These are phyloP conservation scores for Chlorospingus flavigularis DNA, from an alignment of 2,797 vertebrate species.

Conservation along the genomic window DNA sequence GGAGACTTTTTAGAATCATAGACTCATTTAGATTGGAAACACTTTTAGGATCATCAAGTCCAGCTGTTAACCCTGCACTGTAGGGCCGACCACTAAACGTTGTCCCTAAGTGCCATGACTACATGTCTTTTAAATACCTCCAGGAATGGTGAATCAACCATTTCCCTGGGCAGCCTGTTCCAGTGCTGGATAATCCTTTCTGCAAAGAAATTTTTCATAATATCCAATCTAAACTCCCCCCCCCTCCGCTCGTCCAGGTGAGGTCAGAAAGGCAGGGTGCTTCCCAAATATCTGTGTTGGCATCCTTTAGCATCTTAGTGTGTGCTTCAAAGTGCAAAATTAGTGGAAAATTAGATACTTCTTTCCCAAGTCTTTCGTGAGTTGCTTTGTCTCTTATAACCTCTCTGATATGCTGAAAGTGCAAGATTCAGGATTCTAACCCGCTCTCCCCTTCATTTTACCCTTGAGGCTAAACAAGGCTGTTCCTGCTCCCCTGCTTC, in stretches of 20 bases:
- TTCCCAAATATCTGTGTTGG: fast-evolving
- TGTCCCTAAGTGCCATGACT: background rate
- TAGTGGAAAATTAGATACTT: background rate
- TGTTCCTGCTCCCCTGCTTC: background rate
- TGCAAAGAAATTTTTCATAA: background rate
- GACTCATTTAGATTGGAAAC: background rate
- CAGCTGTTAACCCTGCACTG: background rate
- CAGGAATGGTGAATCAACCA: background rate
- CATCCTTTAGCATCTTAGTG: background rate
- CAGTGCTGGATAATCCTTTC: background rate
- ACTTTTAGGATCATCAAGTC: background rate
- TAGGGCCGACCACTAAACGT: fast-evolving
- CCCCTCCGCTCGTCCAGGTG: fast-evolving
- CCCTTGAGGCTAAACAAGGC: background rate
- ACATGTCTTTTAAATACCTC: background rate
- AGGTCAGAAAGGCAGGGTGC: background rate
- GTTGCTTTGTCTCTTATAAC: background rate
- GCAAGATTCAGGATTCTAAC: background rate
- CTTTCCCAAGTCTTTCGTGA: background rate
- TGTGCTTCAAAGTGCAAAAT: background rate
- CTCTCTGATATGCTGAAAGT: background rate
- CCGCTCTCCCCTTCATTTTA: background rate
- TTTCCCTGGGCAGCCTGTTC: background rate
- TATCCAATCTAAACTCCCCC: background rate
- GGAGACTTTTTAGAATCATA: background rate